Percentiles rank a stretch among this genome's conserved stretches.
Evolutionary conservation across 2,888 invertebrate genomes (phyloP).

Genomic region (Caenorhabditis sulstoni): DNA sequence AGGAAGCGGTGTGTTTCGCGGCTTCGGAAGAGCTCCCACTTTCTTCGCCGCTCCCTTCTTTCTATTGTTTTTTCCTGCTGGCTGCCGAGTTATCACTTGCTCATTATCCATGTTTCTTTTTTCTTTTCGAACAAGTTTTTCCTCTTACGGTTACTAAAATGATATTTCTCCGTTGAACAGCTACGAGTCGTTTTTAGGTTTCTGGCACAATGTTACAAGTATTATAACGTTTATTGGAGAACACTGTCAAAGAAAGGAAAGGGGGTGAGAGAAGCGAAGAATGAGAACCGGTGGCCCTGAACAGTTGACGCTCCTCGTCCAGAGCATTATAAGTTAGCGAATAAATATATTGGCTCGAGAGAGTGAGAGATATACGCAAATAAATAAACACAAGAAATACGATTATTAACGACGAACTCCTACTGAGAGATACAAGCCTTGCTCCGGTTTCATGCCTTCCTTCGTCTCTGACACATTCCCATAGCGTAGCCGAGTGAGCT

Average conservation of each 20-base stretch:
- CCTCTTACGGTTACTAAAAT: background rate
- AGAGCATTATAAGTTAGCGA: constrained; percentile 35
- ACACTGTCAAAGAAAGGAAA: constrained; percentile 21
- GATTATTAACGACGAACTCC: constrained; percentile 53
- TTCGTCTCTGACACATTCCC: constrained; percentile 51
- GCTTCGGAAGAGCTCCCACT: background rate
- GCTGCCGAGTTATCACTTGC: background rate
- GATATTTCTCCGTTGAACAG: background rate
- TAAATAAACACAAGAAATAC: constrained; percentile 25
- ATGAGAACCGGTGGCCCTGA: constrained; percentile 53
- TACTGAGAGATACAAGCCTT: constrained; percentile 28
- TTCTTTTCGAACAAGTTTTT: background rate
- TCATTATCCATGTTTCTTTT: no score
- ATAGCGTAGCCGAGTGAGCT: constrained; percentile 57
- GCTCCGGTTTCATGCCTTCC: constrained; percentile 34
- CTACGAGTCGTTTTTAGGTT: background rate
- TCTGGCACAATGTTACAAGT: background rate
- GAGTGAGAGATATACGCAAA: background rate
- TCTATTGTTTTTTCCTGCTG: background rate
- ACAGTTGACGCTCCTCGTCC: constrained; percentile 51
- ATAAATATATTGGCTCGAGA: constrained; percentile 19
- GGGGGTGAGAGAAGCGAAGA: constrained; percentile 36
- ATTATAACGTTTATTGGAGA: background rate
- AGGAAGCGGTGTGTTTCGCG: background rate
- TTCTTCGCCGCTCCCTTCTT: background rate